Conservation (phyloP, 2,113 vertebrate genomes). For the Struthidea cinerea region DNA sequence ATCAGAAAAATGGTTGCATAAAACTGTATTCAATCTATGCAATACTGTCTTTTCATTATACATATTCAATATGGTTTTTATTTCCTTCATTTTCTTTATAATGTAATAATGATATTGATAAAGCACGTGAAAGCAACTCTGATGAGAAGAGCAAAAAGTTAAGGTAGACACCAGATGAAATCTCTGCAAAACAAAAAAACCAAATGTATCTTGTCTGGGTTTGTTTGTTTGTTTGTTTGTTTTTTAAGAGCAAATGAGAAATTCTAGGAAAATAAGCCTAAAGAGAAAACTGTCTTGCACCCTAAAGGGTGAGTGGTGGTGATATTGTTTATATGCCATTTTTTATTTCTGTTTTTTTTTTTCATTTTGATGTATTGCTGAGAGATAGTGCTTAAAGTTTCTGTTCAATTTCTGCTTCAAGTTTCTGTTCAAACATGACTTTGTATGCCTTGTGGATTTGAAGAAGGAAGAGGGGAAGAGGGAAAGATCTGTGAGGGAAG, state of each 20-base stretch:
- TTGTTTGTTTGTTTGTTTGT: no score
- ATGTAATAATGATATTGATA: not conserved
- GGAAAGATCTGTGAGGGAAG: not conserved
- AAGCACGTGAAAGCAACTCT: not conserved
- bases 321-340: not conserved
- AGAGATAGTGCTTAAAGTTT: not conserved
- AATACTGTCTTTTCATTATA: not conserved
- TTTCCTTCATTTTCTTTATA: not conserved
- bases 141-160: not conserved
- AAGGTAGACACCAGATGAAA: not conserved
- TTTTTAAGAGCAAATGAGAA: not conserved
- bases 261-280: not conserved
- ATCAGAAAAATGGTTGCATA: not conserved
- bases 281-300: not conserved
- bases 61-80: not conserved
- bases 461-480: not conserved
- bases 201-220: rapidly evolving
- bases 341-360: not conserved
- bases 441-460: not conserved
- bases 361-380: not conserved
- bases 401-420: not conserved
- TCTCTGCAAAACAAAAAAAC: not conserved
- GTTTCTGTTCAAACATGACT: not conserved
- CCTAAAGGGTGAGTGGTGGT: no score
- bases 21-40: not conserved